Evolutionary conservation across 2,797 vertebrate genomes (phyloP).

Genomic region (Setipinna tenuifilis): DNA sequence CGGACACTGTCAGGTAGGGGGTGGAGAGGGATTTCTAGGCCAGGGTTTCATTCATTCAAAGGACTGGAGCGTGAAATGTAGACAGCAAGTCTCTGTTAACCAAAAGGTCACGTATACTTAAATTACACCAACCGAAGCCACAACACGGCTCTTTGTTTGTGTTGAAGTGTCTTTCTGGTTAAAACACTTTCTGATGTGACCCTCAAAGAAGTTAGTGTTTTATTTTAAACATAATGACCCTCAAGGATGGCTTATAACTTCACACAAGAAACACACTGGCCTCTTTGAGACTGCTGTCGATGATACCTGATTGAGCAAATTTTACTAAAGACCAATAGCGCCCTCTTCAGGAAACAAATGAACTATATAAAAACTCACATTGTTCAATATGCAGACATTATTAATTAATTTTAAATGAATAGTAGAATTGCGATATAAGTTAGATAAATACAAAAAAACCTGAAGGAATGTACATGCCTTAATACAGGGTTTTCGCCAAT

Average conservation of each 20-base stretch:
- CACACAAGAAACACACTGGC: background rate
- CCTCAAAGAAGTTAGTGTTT: background rate
- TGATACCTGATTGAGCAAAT: background rate
- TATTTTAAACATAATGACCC: background rate
- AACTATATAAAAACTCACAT: background rate
- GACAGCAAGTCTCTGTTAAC: conserved; percentile 16
- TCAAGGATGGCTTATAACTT: background rate
- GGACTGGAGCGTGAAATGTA: conserved; percentile 24
- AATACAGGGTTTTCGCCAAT: background rate
- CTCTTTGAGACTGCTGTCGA: background rate
- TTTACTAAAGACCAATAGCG: background rate
- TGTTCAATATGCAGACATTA: background rate
- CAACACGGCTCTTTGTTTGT: conserved; percentile 13
- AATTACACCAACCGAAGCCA: conserved; percentile 22
- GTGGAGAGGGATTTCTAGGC: conserved; percentile 1
- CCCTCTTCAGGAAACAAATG: conserved; percentile 8
- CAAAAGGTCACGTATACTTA: conserved; percentile 13
- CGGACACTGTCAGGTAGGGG: conserved; percentile 10
- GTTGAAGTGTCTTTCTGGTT: conserved; percentile 19
- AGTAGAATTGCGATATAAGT: background rate
- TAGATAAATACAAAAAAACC: background rate
- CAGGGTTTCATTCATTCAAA: conserved; percentile 18
- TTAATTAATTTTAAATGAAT: background rate
- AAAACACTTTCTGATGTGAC: background rate
- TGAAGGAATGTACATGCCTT: background rate